Percentiles rank a stretch among this genome's conserved stretches.
Evolutionary conservation across 1,140 invertebrate species (phyloP).

Genomic region (Ceratosolen fusciceps): DNA sequence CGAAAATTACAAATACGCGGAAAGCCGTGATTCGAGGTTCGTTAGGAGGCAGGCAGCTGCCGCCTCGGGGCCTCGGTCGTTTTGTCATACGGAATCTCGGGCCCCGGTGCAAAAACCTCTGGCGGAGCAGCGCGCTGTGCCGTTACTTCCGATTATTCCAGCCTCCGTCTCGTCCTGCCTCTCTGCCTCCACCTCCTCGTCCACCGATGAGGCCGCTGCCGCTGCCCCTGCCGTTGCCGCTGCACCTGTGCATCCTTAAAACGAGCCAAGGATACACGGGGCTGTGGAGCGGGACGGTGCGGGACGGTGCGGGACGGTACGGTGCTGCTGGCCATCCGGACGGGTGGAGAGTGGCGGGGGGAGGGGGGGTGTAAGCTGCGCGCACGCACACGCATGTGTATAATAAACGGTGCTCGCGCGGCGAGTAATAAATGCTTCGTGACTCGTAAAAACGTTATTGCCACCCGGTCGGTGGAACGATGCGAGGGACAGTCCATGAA

Average conservation of each 20-base stretch:
- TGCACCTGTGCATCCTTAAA: slow-evolving; percentile 50
- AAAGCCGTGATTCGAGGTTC: slow-evolving; percentile 42
- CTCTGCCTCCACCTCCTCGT: background rate
- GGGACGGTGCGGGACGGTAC: too few relatives aligned
- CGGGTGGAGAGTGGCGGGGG: too few relatives aligned
- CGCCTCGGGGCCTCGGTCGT: slow-evolving; percentile 27
- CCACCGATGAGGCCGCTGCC: background rate
- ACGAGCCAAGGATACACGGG: slow-evolving; percentile 52
- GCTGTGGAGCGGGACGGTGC: background rate
- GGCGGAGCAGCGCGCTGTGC: too few relatives aligned
- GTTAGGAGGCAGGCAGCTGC: slow-evolving; percentile 28
- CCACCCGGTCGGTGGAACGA: slow-evolving; percentile 58
- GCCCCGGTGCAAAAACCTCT: slow-evolving; percentile 12
- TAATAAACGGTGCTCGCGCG: slow-evolving; percentile 34
- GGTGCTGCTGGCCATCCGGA: too few relatives aligned
- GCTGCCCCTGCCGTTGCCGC: background rate
- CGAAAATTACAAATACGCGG: slow-evolving; percentile 40
- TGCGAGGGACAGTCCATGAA: slow-evolving; percentile 51
- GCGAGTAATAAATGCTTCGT: slow-evolving; percentile 69
- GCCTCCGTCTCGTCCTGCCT: background rate
- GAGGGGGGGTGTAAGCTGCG: background rate
- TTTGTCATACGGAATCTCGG: slow-evolving; percentile 40
- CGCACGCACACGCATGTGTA: background rate
- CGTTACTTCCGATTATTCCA: slow-evolving; percentile 48
- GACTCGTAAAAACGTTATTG: slow-evolving; percentile 70